These are phyloP conservation scores for Hydropotes inermis DNA, from an alignment of 2,113 vertebrate species.

Conservation along the genomic window DNA sequence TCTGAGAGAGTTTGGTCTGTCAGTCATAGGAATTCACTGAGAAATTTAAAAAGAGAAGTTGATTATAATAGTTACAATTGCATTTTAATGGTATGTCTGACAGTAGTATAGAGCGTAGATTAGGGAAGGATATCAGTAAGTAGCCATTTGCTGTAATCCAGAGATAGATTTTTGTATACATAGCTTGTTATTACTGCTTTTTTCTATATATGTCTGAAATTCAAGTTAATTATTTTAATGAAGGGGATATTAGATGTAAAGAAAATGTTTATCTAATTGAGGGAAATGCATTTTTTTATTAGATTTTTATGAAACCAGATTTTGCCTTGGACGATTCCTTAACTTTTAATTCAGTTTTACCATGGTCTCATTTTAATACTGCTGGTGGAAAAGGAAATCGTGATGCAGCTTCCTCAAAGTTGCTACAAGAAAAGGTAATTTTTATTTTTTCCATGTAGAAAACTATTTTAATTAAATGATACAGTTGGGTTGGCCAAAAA, in stretches of 20 bases:
- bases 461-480: slow-evolving; percentile 17
- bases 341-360: slow-evolving; percentile 95
- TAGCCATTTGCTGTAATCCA: not conserved
- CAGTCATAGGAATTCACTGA: not conserved
- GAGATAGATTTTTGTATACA: slow-evolving; percentile 2
- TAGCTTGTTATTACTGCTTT: slow-evolving; percentile 30
- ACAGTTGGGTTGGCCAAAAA: not conserved
- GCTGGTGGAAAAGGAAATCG: slow-evolving; percentile 91
- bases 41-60: slow-evolving; percentile 31
- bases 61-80: not conserved
- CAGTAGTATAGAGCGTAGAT: not conserved
- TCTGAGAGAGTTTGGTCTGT: slow-evolving; percentile 4
- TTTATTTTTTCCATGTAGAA: slow-evolving; percentile 7
- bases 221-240: slow-evolving; percentile 33
- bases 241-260: not conserved
- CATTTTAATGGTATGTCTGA: not conserved
- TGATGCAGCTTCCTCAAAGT: slow-evolving; percentile 92
- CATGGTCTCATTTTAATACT: slow-evolving; percentile 97
- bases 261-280: slow-evolving; percentile 44
- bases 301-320: slow-evolving; percentile 99
- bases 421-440: slow-evolving; percentile 97
- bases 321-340: slow-evolving; percentile 95
- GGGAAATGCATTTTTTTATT: slow-evolving; percentile 71
- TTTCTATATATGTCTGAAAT: slow-evolving; percentile 25
- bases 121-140: not conserved